Evolutionary conservation across 2,113 vertebrate genomes (phyloP), one percentile per base, ranked within the genome.

Genomic region (Butorides virescens): DNA sequence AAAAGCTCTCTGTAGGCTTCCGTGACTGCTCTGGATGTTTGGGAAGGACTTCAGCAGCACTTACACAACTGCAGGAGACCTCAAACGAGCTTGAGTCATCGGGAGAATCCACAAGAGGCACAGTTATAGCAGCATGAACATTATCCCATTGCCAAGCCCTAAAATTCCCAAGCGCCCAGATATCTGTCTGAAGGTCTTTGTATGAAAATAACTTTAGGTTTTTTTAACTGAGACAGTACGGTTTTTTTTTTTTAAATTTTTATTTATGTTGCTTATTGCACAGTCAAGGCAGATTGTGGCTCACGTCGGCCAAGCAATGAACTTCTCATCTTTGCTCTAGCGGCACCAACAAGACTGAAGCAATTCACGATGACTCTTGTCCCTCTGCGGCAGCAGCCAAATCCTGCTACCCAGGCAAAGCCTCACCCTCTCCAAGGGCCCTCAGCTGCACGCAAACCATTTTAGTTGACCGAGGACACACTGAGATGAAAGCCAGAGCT

Each of bases 81-180:
- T 53, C 42, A 7, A 7, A 14, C 4, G 66, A 49, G 66, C 25
- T 42, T 30, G 49, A 63, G 49, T 72, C 67, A 3, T 15, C 10
- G 25, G 50, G 1, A 50, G 16, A 39, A 39, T 22, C 44, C 88
- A 13, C 52, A 39, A 37, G 15, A 23, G 37, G 37, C 37, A 13
- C 3, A 9, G 29, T 20, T 53, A 29, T 1, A 68, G 47, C 27
- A 53, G 9, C 2, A 39, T 0, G 2, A 61, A 47, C 67, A 4
- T 12, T 3, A 59, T 15, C 20, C 53, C 39, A 9, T 4, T 42
- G 37, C 61, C 75, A 82, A 67, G 34, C 37, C 18, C 11, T 25
- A n/a, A 27, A 37, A 46, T 23, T 52, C 63, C 55, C 2, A 1
- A 59, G 50, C 5, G 8, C 52, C 74, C 47, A 21, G 8, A 9